Evolutionary conservation across 1,140 invertebrate genomes (phyloP).

Genomic region (Drosophila melanogaster): DNA sequence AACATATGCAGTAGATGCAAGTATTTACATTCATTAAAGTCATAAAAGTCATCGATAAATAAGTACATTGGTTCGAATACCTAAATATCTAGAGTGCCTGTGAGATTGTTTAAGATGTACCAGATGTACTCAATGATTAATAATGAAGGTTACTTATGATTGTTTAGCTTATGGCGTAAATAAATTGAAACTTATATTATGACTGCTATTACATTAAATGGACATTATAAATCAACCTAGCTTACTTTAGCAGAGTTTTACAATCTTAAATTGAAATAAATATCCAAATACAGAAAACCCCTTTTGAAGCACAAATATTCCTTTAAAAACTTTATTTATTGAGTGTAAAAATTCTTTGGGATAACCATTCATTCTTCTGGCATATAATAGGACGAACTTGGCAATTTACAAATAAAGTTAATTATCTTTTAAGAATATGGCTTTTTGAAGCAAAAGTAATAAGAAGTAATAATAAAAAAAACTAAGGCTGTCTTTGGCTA

Average conservation of each 20-base stretch:
- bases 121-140: constrained; percentile 18
- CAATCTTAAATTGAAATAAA: background rate
- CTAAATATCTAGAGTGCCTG: constrained; percentile 40
- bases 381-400: too few species aligned
- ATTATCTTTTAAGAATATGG: background rate
- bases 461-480: background rate
- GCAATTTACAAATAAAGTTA: background rate
- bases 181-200: constrained; percentile 12
- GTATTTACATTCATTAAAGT: too few species aligned
- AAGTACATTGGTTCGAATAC: constrained; percentile 60
- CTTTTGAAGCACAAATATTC: constrained; percentile 12
- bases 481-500: constrained; percentile 16
- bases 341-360: too few species aligned
- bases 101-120: constrained; percentile 29
- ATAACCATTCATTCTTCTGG: background rate
- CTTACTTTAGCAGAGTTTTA: constrained; percentile 2
- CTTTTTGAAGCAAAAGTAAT: background rate
- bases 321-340: too few species aligned
- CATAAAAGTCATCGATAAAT: too few species aligned
- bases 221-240: constrained; percentile 19
- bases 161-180: background rate
- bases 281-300: background rate
- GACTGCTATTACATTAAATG: constrained; percentile 7
- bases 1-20: constrained; percentile 22
- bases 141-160: background rate